Base-by-base conservation (phyloP, 2,797 vertebrate species). In the Stomatorhinus walkeri region DNA sequence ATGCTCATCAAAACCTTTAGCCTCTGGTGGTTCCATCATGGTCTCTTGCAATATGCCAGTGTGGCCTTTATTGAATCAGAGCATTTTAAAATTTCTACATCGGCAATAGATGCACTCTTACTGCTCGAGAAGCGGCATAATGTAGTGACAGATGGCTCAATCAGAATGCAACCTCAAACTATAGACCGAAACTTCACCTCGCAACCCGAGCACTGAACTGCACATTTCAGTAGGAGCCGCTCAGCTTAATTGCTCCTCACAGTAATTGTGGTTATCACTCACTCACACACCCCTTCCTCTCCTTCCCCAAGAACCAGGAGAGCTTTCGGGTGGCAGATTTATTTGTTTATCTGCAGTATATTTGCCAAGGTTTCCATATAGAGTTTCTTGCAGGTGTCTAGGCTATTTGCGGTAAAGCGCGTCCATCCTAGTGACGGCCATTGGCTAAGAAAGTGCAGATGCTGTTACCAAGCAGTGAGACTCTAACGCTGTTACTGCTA, bases 11-110 rank as follows among this genome's bases (percentile, higher is more conserved):
- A 32, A 32, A 32, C 28, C 28, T 32, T 32, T 32, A 32, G 28
- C 28, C 28, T 32, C 28, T 32, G 48, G 22, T 85, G 43, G 49
- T 52, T 85, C 43, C 48, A 28, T 51, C 79, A 49, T 32, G 83
- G 48, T 51, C 83, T 85, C 4, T 49, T 85, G 43, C 22, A 49
- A 85, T 22, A 28, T 51, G n/a, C 22, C 48, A 85, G 48, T 24
- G 48, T 51, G n/a, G n/a, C 48, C 43, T 85, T 85, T 85, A 85
- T 85, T 85, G 22, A 85, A 85, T 85, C 22, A 85, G 46, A 85
- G 10, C 3, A 12, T 85, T 51, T 51, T 1, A 14, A 28, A 85
- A 49, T 12, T 85, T 16, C 83, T 43, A 81, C n/a, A 81, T 43
- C 3, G 8, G 19, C 48, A 85, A 85, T 85, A 85, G 49, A 85